A percentile compares a stretch with the other conserved stretches of the same genome.
Evolutionary conservation across 1,140 invertebrate species (phyloP).

Genomic region (Philaenus spumarius): DNA sequence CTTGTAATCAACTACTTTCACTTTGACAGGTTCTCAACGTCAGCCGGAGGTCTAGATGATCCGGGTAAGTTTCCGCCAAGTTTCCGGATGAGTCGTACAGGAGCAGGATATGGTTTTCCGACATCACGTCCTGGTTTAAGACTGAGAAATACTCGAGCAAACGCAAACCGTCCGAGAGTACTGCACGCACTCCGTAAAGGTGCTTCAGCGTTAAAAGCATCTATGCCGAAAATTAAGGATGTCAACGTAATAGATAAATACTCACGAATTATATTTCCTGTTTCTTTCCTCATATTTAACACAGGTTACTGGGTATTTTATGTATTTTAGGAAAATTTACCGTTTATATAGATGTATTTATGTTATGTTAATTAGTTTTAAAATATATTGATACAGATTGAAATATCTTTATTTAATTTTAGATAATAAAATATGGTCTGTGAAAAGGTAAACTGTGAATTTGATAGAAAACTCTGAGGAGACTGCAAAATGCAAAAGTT

Average conservation of each 20-base stretch:
- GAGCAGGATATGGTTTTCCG: slow-evolving; percentile 39
- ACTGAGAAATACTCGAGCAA: slow-evolving; percentile 23
- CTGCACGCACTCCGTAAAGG: slow-evolving; percentile 69
- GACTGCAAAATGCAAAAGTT: too few species aligned
- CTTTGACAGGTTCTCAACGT: slow-evolving; percentile 33
- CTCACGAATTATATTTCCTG: slow-evolving; percentile 87
- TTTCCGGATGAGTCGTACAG: slow-evolving; percentile 61
- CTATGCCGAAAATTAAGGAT: slow-evolving; percentile 90
- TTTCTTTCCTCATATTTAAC: slow-evolving; percentile 92
- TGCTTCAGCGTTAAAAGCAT: slow-evolving; percentile 68
- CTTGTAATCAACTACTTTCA: too few species aligned
- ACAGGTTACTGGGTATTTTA: slow-evolving; percentile 93
- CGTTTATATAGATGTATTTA: too few species aligned
- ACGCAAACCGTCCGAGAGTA: slow-evolving; percentile 55
- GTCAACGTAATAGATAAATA: slow-evolving; percentile 97
- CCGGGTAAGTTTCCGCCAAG: slow-evolving; percentile 67
- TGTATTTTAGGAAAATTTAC: slow-evolving; percentile 39
- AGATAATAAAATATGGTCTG: too few species aligned
- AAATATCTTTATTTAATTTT: too few species aligned
- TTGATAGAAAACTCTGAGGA: too few species aligned
- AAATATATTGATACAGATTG: too few species aligned
- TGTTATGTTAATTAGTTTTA: too few species aligned
- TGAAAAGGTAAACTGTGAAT: too few species aligned
- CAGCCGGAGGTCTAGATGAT: slow-evolving; percentile 42
- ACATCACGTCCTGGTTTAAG: slow-evolving; percentile 21